Conservation (phyloP, 2,113 vertebrate species). For the Mesoclemmys tuberculata region DNA sequence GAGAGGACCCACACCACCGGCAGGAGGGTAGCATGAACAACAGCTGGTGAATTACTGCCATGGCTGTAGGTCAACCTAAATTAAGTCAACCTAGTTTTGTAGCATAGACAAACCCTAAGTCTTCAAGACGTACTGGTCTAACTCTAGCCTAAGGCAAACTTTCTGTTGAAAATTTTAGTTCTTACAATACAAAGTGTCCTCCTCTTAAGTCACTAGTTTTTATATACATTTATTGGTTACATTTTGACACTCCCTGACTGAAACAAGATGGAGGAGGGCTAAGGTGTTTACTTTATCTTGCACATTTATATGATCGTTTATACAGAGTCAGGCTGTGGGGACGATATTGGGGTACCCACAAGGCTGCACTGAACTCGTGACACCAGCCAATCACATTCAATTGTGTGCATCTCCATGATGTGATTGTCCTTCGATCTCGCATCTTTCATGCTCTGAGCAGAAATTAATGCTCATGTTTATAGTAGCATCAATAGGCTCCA, state of each 20-base stretch:
- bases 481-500: accelerated
- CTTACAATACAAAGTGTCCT: accelerated
- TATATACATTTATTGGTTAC: accelerated
- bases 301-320: neutral
- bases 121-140: too few species aligned
- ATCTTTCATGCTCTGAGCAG: accelerated
- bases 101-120: too few species aligned
- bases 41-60: too few species aligned
- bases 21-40: too few species aligned
- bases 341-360: accelerated
- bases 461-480: accelerated
- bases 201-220: accelerated
- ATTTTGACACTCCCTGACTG: accelerated
- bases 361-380: accelerated
- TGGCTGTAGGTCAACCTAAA: too few species aligned
- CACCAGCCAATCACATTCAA: accelerated
- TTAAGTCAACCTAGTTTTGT: too few species aligned
- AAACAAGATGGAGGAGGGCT: accelerated
- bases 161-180: neutral
- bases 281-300: neutral
- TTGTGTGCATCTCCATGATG: accelerated
- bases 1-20: too few species aligned
- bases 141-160: accelerated
- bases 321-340: neutral
- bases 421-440: accelerated